Evolutionary conservation across 2,113 vertebrate genomes (phyloP), one percentile per base, ranked within the genome.

Genomic region (Catagonus wagneri): DNA sequence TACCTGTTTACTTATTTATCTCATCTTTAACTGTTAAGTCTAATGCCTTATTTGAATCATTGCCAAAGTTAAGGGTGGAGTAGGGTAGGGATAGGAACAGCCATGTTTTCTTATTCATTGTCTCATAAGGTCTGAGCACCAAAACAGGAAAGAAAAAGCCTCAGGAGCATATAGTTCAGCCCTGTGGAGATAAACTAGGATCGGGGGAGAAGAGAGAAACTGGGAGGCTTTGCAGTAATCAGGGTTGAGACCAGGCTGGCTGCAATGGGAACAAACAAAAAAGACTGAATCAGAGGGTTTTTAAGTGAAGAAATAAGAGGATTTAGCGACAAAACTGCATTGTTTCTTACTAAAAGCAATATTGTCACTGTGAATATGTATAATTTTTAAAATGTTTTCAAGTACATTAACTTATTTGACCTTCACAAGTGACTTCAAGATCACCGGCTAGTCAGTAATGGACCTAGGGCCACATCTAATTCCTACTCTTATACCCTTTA

Each of bases 371-470:
- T 56, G 60, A 90, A 44, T 90, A 58, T 69, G 22, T 29, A 13
- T n/a, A 76, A 22, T 44, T 79, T 87, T 95, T 61, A 84, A 89
- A 87, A 44, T 44, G 65, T 13, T 87, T 90, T 96, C 12, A 56
- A 87, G 34, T 81, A 1, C 58, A 60, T 32, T n/a, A 65, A 86
- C 7, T 68, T 76, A 78, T 61, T 83, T 95, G 76, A 96, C 58
- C 58, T 95, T 87, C 34, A 52, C n/a, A 88, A 84, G 68, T 44
- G 44, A 60, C 52, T 36, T 91, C 29, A 85, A 94, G 68, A 89
- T 86, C 60, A 89, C 29, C 54, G 87, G n/a, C 39, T 81, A 90
- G 60, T 83, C 83, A 78, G 68, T 66, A 54, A 75, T 4, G 5
- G 15, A 85, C 84, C 29, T 54, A 63, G 75, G 10, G 65, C 66